Base-by-base conservation (phyloP, 2,797 vertebrate species). In the Telmatherina bonti region DNA sequence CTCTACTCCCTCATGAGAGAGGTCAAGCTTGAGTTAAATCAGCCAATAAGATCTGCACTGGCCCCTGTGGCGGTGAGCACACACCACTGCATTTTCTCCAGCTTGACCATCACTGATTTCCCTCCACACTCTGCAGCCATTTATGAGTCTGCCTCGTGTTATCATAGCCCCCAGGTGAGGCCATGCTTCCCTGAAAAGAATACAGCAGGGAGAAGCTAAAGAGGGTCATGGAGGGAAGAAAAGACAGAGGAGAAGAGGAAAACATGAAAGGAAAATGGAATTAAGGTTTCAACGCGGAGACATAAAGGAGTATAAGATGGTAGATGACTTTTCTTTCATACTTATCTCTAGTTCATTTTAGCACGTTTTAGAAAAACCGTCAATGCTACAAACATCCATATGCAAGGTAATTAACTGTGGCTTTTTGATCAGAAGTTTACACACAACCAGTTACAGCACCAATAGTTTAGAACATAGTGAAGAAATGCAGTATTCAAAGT, bases 21-120 rank as follows among this genome's bases (percentile, higher is more conserved):
- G 82, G 85, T 90, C 86, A 85, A 65, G 81, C 88, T 83, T 78
- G 80, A 90, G 61, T 85, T 73, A 85, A 85, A 87, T 78, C 72
- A 56, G 57, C 82, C 86, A 87, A 83, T 85, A 82, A 80, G 81
- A 84, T 72, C 84, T 79, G 67, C 65, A 66, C 71, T 36, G 66
- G 72, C 52, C 86, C 78, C 79, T 15, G 55, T 67, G 76, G 89
- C 78, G 65, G 47, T 70, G n/a, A 52, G 70, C 80, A 86, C 84
- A 85, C 77, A 33, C 65, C 5, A 22, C 71, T 82, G 82, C 69
- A 70, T 82, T 83, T 73, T 76, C 70, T 82, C 61, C 16, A 47
- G 77, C 72, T 83, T 83, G 84, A 86, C 81, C 75, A 78, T 74
- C 71, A 72, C 76, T 33, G 74, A 85, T 82, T 83, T 83, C 71